Percentiles rank a stretch among this genome's conserved stretches.
These are phyloP conservation scores for Microchirus variegatus DNA, from an alignment of 2,797 vertebrate species.

Conservation along the genomic window DNA sequence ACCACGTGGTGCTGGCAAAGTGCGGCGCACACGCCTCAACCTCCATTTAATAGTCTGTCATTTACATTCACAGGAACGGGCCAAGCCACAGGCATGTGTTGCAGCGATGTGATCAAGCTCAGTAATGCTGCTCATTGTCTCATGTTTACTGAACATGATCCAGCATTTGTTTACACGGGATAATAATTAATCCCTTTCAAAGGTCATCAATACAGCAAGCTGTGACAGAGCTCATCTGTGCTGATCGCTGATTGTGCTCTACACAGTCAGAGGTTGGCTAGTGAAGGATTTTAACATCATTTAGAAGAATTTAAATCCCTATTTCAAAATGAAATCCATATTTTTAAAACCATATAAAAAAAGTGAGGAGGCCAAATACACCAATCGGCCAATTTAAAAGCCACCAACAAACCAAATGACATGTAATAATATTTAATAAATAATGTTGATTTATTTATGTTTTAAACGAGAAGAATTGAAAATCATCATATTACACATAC, in stretches of 20 bases:
- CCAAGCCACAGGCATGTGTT: conserved; percentile 36
- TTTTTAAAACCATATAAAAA: not conserved
- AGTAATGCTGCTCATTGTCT: conserved; percentile 26
- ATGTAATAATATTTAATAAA: no score
- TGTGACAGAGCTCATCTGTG: conserved; percentile 3
- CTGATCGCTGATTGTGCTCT: not conserved
- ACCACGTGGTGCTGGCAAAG: conserved; percentile 44
- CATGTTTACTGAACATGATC: conserved; percentile 23
- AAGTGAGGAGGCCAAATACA: no score
- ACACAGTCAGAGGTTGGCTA: not conserved
- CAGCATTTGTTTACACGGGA: conserved; percentile 8
- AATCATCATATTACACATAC: no score
- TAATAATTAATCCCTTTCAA: conserved; percentile 24
- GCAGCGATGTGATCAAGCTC: conserved; percentile 43
- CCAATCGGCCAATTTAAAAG: no score
- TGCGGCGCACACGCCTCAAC: conserved; percentile 51
- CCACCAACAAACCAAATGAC: no score
- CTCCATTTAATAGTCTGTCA: conserved; percentile 60
- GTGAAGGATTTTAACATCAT: not conserved
- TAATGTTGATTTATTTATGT: no score
- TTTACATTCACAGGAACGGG: conserved; percentile 47
- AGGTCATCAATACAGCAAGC: conserved; percentile 3
- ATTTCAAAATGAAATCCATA: not conserved
- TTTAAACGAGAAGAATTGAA: no score
- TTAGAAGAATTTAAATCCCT: not conserved